Percentiles rank a stretch among this genome's conserved stretches.
These are phyloP conservation scores for Onychostruthus taczanowskii DNA, from an alignment of 2,113 vertebrate genomes.

Conservation along the genomic window DNA sequence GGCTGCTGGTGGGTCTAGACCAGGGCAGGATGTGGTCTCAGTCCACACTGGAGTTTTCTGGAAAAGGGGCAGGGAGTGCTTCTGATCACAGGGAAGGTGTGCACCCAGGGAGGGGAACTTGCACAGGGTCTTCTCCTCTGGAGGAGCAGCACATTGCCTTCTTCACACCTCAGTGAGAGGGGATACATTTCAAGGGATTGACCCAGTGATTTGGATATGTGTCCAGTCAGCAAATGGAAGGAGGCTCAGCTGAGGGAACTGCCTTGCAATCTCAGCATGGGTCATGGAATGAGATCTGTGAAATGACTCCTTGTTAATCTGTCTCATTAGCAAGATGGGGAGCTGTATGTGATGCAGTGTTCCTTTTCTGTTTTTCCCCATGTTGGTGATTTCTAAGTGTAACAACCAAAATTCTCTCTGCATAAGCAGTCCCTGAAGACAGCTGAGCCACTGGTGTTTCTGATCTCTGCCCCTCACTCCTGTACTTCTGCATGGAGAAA, in stretches of 20 bases:
- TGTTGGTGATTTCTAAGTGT: not conserved
- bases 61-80: not conserved
- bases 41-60: fast-evolving
- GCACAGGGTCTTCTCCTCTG: not conserved
- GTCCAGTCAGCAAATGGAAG: not conserved
- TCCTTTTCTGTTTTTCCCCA: not conserved
- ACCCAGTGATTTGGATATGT: not conserved
- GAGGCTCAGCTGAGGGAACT: not conserved
- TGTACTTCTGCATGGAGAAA: not conserved
- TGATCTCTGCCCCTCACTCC: not conserved
- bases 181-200: not conserved
- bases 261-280: not conserved
- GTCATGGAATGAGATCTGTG: not conserved
- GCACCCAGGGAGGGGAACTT: not conserved
- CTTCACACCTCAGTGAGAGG: not conserved
- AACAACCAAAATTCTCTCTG: not conserved
- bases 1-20: not conserved
- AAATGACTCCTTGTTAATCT: slow-evolving; percentile 15
- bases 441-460: not conserved
- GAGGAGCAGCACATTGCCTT: not conserved
- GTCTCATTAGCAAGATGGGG: slow-evolving; percentile 2
- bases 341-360: not conserved
- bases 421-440: not conserved
- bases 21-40: not conserved
- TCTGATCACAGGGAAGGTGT: not conserved